Base-by-base conservation (phyloP, 1,140 invertebrate genomes). In the Coenobita brevimanus region DNA sequence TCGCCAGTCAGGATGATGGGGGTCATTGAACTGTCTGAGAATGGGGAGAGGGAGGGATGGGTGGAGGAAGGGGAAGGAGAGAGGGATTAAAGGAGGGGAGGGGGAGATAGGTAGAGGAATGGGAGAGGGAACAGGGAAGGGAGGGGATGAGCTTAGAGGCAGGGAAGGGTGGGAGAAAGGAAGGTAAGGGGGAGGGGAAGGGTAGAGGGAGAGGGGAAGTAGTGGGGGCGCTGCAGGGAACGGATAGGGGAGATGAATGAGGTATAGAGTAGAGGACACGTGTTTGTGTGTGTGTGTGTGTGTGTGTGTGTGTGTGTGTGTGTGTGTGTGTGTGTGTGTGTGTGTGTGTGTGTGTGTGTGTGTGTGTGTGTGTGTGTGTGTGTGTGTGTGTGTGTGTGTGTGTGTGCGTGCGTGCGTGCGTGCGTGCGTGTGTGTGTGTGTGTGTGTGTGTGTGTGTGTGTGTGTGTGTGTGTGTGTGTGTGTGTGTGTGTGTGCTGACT, bases 271-370 rank as follows among this genome's bases (percentile, higher is more conserved):
- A 50, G 17, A 50, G n/a, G n/a, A n/a, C n/a, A n/a, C n/a, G 64
- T 67, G 6, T 10, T 33, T 6, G 30, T 27, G 69, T 73, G 17
- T 73, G 69, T 73, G 69, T 73, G 69, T 30, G 24, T 73, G 69
- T 73, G n/a, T 73, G 33, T 73, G 69, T 73, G 69, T 73, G 69
- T 73, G 69, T 73, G 69, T 30, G 24, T 73, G 69, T 73, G n/a
- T 73, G 33, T 73, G 69, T 73, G 69, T 73, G 69, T 73, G 69
- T 73, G 69, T 30, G 24, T 73, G 30, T 73, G n/a, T 17, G 33
- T 73, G 69, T 30, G 69, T 73, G 69, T 30, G 30, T 73, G 69
- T 2, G 24, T 73, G 15, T 17, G n/a, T 30, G 33, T 17, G 15
- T 17, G 30, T 73, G 69, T 73, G 69, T 30, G 15, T 73, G 69